These are phyloP conservation scores for Brevimyrus niger DNA, from an alignment of 2,113 vertebrate genomes.

Conservation along the genomic window DNA sequence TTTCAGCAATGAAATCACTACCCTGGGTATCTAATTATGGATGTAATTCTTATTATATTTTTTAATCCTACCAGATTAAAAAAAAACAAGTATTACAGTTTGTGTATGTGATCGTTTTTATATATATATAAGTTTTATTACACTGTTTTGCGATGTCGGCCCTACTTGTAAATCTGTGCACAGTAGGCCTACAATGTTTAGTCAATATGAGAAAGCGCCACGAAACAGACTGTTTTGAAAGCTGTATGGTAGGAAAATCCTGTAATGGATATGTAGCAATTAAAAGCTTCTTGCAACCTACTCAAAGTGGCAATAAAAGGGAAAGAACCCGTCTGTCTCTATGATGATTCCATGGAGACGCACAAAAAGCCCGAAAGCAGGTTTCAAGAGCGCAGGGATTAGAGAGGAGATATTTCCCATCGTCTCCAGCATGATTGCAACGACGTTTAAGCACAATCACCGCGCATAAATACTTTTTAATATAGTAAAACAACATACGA, in stretches of 20 bases:
- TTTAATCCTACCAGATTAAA: not conserved
- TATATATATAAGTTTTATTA: not conserved
- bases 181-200: not conserved
- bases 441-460: not conserved
- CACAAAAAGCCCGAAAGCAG: constrained; percentile 22
- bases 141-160: not conserved
- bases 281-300: not conserved
- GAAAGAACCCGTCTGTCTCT: constrained; percentile 33
- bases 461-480: not conserved
- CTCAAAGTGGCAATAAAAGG: constrained; percentile 22
- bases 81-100: not conserved
- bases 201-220: not conserved
- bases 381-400: constrained; percentile 25
- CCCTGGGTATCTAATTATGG: not conserved
- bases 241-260: not conserved
- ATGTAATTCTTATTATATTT: not conserved
- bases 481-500: not conserved
- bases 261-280: constrained; percentile 18
- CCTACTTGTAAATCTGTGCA: not conserved
- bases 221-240: not conserved
- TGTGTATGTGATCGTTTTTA: not conserved
- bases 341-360: constrained; percentile 55
- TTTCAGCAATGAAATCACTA: not conserved
- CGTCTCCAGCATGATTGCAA: not conserved
- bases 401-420: constrained; percentile 9